These are phyloP conservation scores for Brachypterus glaber DNA, from an alignment of 2,888 invertebrate genomes.

Conservation along the genomic window DNA sequence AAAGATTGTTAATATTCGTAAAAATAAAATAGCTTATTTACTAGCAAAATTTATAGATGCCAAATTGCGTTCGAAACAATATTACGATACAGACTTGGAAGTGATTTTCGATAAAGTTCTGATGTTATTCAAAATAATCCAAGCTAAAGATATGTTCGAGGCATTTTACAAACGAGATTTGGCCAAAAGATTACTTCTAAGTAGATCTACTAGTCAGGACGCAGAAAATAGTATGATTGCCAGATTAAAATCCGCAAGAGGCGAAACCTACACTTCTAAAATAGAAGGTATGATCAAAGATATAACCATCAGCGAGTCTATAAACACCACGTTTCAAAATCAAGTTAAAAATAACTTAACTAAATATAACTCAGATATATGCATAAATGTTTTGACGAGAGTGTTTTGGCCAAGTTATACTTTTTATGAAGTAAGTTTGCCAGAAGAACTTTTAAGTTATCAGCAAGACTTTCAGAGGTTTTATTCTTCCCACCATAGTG, in stretches of 20 bases:
- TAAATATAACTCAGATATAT: constrained; percentile 54
- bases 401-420: constrained; percentile 98
- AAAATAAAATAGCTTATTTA: constrained; percentile 94
- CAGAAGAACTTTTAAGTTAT: constrained; percentile 75
- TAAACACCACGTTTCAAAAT: constrained; percentile 89
- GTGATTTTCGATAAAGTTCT: constrained; percentile 90
- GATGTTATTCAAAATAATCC: constrained; percentile 95
- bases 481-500: constrained; percentile 91
- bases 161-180: constrained; percentile 98
- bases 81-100: constrained; percentile 93
- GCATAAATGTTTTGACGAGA: constrained; percentile 90
- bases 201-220: constrained; percentile 96
- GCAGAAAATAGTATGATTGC: constrained; percentile 98
- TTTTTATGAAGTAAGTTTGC: constrained; percentile 78
- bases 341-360: constrained; percentile 18
- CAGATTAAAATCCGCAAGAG: constrained; percentile 96
- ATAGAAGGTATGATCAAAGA: constrained; percentile 99
- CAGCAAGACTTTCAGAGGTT: constrained; percentile 93
- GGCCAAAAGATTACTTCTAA: constrained; percentile 88
- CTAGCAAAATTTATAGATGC: constrained; percentile 97
- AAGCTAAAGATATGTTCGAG: constrained; percentile 98
- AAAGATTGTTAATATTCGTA: constrained; percentile 88
- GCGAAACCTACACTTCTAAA: constrained; percentile 94
- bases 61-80: constrained; percentile 88
- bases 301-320: constrained; percentile 93